Evolutionary conservation across 2,113 vertebrate genomes (phyloP).

Genomic region (Chamaea fasciata): DNA sequence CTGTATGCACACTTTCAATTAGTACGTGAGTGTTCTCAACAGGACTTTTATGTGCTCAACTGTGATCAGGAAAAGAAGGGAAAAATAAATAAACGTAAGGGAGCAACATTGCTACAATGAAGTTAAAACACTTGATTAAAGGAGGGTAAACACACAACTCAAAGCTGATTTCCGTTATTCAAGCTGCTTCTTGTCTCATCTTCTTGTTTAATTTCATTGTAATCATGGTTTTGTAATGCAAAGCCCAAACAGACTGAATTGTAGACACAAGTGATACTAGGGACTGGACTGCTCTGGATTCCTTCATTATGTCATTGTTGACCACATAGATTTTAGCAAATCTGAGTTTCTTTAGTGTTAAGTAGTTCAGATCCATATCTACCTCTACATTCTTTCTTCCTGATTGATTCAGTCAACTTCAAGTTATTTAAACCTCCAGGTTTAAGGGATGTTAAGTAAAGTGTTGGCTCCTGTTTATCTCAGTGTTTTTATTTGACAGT

Average conservation of each 20-base stretch:
- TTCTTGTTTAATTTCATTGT: not conserved
- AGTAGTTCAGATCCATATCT: not conserved
- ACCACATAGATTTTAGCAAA: rapidly evolving
- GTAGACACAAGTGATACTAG: too few relatives aligned
- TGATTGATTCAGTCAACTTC: not conserved
- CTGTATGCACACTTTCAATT: not conserved
- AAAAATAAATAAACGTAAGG: not conserved
- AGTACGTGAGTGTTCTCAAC: not conserved
- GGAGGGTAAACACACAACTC: rapidly evolving
- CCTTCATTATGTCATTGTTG: not conserved
- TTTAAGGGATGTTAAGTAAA: not conserved
- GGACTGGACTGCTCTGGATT: not conserved
- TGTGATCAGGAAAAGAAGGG: not conserved
- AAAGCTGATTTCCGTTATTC: not conserved
- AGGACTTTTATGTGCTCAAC: not conserved
- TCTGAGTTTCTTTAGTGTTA: not conserved
- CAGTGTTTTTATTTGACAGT: not conserved
- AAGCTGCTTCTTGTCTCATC: not conserved
- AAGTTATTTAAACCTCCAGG: not conserved
- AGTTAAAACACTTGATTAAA: not conserved
- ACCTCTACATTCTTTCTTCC: not conserved
- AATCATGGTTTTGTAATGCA: not conserved
- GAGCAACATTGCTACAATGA: not conserved
- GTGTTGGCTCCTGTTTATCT: not conserved
- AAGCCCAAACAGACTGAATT: not conserved